A percentile compares a stretch with the other conserved stretches of the same genome.
Evolutionary conservation across 2,888 invertebrate species (phyloP).

Genomic region (Operophtera brumata): DNA sequence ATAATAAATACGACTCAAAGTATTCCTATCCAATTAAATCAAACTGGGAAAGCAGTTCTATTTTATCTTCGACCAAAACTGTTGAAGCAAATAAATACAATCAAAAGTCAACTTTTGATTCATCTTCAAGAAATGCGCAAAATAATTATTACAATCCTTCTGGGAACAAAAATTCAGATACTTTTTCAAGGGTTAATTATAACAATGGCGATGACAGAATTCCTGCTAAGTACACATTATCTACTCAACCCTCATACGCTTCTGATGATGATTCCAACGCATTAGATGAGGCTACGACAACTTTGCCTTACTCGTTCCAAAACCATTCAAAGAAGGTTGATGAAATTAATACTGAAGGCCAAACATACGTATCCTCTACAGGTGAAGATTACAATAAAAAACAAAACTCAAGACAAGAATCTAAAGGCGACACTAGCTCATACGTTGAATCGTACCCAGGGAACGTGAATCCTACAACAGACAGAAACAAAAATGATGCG

Average conservation of each 20-base stretch:
- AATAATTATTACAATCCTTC: neutral
- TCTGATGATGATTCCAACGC: neutral
- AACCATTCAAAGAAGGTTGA: neutral
- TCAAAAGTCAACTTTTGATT: neutral
- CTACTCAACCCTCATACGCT: neutral
- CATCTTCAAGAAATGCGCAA: neutral
- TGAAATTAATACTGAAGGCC: neutral
- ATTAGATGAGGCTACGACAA: neutral
- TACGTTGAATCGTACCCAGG: neutral
- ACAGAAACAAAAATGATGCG: neutral
- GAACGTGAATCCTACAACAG: neutral
- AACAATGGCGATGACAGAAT: neutral
- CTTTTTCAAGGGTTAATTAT: neutral
- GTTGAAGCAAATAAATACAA: neutral
- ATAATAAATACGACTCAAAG: neutral
- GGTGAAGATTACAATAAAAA: neutral
- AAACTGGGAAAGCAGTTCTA: neutral
- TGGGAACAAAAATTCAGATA: neutral
- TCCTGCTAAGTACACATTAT: neutral
- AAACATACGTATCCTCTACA: neutral
- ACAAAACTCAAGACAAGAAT: neutral
- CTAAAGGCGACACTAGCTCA: slow-evolving; percentile 1
- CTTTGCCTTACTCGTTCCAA: neutral
- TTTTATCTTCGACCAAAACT: neutral
- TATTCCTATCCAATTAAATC: neutral